phyloP scores from a whole-genome alignment of 1,140 invertebrate genomes.

The Drosophila nebulosa region DNA sequence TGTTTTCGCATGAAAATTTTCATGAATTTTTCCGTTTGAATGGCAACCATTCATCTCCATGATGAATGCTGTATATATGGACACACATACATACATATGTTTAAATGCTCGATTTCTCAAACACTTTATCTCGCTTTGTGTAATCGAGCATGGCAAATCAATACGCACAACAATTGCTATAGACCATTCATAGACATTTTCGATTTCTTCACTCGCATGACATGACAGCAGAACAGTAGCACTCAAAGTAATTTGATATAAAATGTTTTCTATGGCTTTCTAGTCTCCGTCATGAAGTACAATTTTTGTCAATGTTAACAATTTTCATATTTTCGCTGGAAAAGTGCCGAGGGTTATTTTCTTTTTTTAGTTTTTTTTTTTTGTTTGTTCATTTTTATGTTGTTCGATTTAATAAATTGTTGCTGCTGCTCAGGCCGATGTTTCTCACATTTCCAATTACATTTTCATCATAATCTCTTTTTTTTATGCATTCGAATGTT shows the following conservation, averaged over 20 bases:
- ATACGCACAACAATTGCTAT: conserved; percentile 21
- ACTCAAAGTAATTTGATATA: conserved; percentile 12
- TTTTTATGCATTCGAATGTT: background rate
- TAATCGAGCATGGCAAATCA: conserved; percentile 38
- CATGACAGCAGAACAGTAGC: background rate
- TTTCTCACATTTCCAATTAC: conserved; percentile 68
- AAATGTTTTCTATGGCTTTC: background rate
- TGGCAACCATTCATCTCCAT: background rate
- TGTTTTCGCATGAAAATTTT: background rate
- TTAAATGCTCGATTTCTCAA: background rate
- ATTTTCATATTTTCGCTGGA: conserved; percentile 20
- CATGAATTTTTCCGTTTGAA: background rate
- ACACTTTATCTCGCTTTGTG: conserved; percentile 11
- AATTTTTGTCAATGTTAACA: conserved; percentile 15
- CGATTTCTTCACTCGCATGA: conserved; percentile 23
- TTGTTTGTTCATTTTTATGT: conserved; percentile 15
- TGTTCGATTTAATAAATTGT: conserved; percentile 14
- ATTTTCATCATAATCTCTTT: conserved; percentile 40
- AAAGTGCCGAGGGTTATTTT: background rate
- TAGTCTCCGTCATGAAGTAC: background rate
- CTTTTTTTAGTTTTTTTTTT: conserved; percentile 1
- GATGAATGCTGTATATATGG: conserved; percentile 1
- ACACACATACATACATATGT: conserved; percentile 10
- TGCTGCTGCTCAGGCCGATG: conserved; percentile 10
- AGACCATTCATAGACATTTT: background rate